Base-by-base conservation (phyloP, 2,888 invertebrate species). In the Ophion slaviceki region DNA sequence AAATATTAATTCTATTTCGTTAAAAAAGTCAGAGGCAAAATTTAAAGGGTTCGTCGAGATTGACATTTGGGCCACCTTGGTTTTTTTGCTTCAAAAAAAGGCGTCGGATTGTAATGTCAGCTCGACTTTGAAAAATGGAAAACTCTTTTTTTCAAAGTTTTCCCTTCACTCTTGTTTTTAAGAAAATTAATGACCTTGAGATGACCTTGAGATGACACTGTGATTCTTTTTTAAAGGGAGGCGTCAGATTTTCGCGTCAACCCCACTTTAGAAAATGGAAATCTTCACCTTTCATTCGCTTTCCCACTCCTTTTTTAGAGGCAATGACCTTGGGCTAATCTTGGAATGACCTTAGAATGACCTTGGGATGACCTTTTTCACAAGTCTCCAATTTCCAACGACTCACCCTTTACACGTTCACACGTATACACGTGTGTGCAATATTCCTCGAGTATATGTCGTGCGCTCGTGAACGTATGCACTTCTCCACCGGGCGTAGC, bases 401-500 rank as follows among this genome's bases (percentile, higher is more conserved):
- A 17, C 53, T 17, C 53, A 17, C 53, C 53, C 53, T 2, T 5
- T 53, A 53, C 14, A 17, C 17, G 53, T 53, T 53, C 14, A 17
- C 53, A 53, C 17, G 53, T 53, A 17, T 53, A 17, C 53, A 53
- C 53, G 53, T 17, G 53, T 53, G 53, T 53, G 53, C 53, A 53
- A 53, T 17, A 17, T 53, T 53, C 53, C 14, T 20, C 61, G 61
- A 61, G 61, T 61, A 61, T 61, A 61, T 2, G 20, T 20, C 6
- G 17, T 20, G 4, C 40, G 14, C 17, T 59, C 40, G 59, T 72
- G 59, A 20, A 36, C 10, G 32, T 32, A 57, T 72, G 20, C n/a
- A 71, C 57, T 71, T 47, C 47, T 32, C 57, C n/a, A 71, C n/a
- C 61, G 61, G 17, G n/a, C 20, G 40, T 40, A 72, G 61, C 40